Conservation (phyloP, 2,113 vertebrate species). For the Dasyprocta punctata region DNA sequence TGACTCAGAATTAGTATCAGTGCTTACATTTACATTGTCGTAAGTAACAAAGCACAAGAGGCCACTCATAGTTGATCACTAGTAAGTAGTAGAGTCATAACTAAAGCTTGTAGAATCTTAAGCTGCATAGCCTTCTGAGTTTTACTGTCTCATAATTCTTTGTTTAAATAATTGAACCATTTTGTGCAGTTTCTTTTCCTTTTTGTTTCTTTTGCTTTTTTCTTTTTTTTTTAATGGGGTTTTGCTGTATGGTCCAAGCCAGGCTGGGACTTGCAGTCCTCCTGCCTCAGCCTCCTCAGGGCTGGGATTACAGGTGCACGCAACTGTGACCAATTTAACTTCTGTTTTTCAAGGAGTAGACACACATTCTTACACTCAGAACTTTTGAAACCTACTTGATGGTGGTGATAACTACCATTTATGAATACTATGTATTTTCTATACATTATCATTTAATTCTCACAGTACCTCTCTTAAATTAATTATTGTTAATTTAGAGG, state of each 20-base stretch:
- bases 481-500: neutral
- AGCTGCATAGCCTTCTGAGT: neutral
- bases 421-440: neutral
- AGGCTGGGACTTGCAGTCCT: neutral
- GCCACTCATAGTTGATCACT: neutral
- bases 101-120: neutral
- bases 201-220: no score
- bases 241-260: neutral
- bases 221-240: neutral
- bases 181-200: neutral
- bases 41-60: neutral
- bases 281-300: neutral
- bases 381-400: neutral
- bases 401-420: neutral
- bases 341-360: neutral
- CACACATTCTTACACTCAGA: neutral
- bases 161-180: constrained; percentile 38
- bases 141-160: constrained; percentile 2
- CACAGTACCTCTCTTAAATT: neutral
- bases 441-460: constrained; percentile 2
- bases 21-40: neutral
- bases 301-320: no score
- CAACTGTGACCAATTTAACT: neutral
- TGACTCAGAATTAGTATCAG: neutral
- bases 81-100: neutral